A percentile compares a stretch with the other conserved stretches of the same genome.
phyloP scores from a whole-genome alignment of 2,113 vertebrate species.

The Caranx melampygus region DNA sequence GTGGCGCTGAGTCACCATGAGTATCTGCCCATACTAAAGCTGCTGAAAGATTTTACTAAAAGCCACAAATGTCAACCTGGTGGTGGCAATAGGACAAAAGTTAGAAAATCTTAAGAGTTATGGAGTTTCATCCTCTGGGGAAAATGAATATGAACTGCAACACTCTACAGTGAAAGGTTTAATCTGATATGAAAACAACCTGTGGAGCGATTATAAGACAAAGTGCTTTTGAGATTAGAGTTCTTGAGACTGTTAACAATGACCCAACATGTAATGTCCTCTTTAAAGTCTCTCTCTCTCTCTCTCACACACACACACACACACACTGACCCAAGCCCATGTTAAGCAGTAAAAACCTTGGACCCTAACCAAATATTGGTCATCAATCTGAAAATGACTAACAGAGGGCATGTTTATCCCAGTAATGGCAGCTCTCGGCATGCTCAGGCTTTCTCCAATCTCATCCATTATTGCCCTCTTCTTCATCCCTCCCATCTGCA shows the following conservation, averaged over 20 bases:
- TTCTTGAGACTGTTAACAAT: not conserved
- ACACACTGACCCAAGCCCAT: not conserved
- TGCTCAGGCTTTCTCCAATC: constrained; percentile 46
- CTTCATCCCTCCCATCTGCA: constrained; percentile 63
- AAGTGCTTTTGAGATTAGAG: not conserved
- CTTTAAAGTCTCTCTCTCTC: not conserved
- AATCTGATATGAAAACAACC: not conserved
- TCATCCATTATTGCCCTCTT: constrained; percentile 65
- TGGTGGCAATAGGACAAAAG: too few relatives aligned
- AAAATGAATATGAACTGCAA: too few relatives aligned
- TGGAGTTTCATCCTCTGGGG: too few relatives aligned
- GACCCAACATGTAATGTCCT: not conserved
- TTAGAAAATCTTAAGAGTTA: too few relatives aligned
- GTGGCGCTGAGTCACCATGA: not conserved
- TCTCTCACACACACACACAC: not conserved
- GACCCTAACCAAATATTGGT: constrained; percentile 52
- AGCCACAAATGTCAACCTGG: too few relatives aligned
- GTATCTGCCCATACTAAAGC: too few relatives aligned
- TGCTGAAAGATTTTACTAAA: too few relatives aligned
- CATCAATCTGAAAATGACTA: constrained; percentile 66
- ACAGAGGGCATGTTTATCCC: constrained; percentile 59
- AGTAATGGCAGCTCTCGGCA: constrained; percentile 51
- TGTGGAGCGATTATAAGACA: not conserved
- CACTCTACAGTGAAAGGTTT: not conserved
- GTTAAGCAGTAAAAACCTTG: constrained; percentile 45